Evolutionary conservation across 2,888 invertebrate genomes (phyloP).

Genomic region (Litoditis marina): DNA sequence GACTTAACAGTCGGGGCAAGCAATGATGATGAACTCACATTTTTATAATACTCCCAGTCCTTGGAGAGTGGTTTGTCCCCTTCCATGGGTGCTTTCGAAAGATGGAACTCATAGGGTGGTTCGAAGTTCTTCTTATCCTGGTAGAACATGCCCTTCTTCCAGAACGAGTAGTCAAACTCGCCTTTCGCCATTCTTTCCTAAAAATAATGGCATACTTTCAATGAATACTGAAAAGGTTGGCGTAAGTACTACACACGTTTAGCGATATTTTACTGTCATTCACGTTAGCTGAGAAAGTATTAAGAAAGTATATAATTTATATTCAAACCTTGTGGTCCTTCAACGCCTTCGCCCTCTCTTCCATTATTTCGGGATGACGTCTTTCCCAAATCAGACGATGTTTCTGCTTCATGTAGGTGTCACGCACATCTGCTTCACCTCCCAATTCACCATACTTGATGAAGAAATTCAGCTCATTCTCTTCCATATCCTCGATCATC

Average conservation of each 20-base stretch:
- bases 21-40: conserved; percentile 25
- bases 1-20: no score
- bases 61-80: conserved; percentile 60
- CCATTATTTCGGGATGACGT: conserved; percentile 69
- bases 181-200: conserved; percentile 48
- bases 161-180: conserved; percentile 58
- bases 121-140: conserved; percentile 59
- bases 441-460: conserved; percentile 95
- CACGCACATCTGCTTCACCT: conserved; percentile 72
- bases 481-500: conserved; percentile 72
- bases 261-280: no score
- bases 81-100: conserved; percentile 52
- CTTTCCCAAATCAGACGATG: conserved; percentile 97
- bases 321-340: conserved; percentile 40
- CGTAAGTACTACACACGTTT: no score
- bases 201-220: conserved; percentile 6
- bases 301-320: no score
- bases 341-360: conserved; percentile 42
- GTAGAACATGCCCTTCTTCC: conserved; percentile 60
- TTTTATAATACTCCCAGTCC: conserved; percentile 61
- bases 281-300: no score
- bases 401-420: conserved; percentile 89
- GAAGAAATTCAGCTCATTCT: conserved; percentile 82
- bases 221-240: no score
- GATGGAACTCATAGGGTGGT: conserved; percentile 53